phyloP scores from a whole-genome alignment of 1,140 invertebrate genomes.

The Microplitis demolitor region DNA sequence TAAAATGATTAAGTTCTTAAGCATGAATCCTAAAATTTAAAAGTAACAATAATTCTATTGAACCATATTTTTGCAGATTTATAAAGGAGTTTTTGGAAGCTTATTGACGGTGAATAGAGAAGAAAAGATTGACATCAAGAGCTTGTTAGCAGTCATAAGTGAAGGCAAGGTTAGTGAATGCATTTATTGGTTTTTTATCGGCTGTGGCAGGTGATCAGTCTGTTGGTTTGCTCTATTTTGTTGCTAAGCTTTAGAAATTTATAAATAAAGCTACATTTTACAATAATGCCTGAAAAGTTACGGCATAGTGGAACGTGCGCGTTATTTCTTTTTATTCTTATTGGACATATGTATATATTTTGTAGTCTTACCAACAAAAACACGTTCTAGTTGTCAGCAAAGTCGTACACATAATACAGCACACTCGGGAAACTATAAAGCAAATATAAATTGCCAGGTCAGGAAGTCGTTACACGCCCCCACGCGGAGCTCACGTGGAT shows the following conservation, averaged over 20 bases:
- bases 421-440: conserved; percentile 9
- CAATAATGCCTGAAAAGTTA: conserved; percentile 18
- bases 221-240: conserved; percentile 20
- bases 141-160: conserved; percentile 30
- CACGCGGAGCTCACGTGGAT: conserved; percentile 18
- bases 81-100: conserved; percentile 31
- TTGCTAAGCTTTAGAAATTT: neutral
- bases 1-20: too few relatives aligned
- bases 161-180: conserved; percentile 16
- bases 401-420: too few relatives aligned
- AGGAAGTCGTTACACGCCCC: conserved; percentile 33
- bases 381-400: neutral
- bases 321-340: neutral
- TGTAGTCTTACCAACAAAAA: conserved; percentile 2
- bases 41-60: conserved; percentile 26
- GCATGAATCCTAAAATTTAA: neutral
- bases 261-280: too few relatives aligned
- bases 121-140: conserved; percentile 34
- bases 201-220: conserved; percentile 30
- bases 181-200: conserved; percentile 8
- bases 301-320: conserved; percentile 31
- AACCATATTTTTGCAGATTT: neutral
- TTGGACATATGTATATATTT: neutral
- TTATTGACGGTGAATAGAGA: neutral
- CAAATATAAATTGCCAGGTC: conserved; percentile 15